Evolutionary conservation across 1,140 invertebrate genomes (phyloP).

Genomic region (Scylla paramamosain): DNA sequence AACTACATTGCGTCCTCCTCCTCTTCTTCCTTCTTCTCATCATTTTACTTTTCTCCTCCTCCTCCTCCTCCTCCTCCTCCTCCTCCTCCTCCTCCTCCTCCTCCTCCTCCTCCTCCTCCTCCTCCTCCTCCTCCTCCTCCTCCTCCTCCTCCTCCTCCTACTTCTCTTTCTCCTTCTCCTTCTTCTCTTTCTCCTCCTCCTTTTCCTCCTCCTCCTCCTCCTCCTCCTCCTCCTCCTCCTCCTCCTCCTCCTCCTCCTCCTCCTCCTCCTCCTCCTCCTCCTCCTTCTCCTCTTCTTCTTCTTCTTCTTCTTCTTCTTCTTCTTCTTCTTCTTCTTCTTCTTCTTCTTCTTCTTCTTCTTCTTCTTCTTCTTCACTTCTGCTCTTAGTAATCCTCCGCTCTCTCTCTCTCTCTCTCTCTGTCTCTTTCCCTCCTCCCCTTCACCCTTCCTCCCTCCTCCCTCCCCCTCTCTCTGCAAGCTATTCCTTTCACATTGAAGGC

Average conservation of each 20-base stretch:
- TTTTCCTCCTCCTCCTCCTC: background rate
- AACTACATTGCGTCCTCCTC: background rate
- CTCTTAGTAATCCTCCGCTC: too few species aligned
- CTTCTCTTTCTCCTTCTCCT: background rate
- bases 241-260: too few species aligned
- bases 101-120: background rate
- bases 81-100: background rate
- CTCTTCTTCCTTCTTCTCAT: background rate
- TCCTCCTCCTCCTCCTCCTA: background rate
- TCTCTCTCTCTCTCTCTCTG: background rate
- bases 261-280: background rate
- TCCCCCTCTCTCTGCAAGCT: background rate
- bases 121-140: background rate
- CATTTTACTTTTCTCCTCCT: background rate
- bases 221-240: background rate
- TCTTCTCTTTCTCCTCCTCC: background rate
- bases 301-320: background rate
- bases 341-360: too few species aligned
- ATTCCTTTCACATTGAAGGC: background rate
- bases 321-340: background rate
- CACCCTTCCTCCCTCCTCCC: too few species aligned
- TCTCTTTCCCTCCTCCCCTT: too few species aligned
- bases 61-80: background rate
- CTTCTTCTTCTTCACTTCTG: too few species aligned
- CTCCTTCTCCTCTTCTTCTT: background rate